A percentile compares a stretch with the other conserved stretches of the same genome.
phyloP scores from a whole-genome alignment of 2,797 vertebrate genomes.

The Coilia nasus region DNA sequence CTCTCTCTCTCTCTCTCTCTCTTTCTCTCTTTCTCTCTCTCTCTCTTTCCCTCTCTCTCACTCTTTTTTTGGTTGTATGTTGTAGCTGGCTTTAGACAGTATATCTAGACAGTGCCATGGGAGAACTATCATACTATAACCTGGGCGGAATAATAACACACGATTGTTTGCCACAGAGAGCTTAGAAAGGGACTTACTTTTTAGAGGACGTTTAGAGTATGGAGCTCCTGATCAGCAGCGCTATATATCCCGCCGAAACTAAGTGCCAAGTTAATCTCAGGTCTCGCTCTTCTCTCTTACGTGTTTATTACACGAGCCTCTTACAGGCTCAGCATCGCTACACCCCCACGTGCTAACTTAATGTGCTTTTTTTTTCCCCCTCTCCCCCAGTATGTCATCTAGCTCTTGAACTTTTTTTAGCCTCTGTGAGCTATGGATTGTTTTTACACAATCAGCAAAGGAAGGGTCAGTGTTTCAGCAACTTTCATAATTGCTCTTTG shows the following conservation, averaged over 20 bases:
- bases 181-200: not conserved
- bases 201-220: too few species aligned
- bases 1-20: too few species aligned
- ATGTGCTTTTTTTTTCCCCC: not conserved
- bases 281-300: conserved; percentile 3
- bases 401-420: not conserved
- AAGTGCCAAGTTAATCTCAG: conserved; percentile 24
- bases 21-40: too few species aligned
- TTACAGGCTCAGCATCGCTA: not conserved
- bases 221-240: too few species aligned
- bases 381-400: not conserved
- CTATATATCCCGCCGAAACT: conserved; percentile 7
- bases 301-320: not conserved
- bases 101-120: not conserved
- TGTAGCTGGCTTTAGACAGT: not conserved
- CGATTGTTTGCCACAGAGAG: conserved; percentile 15
- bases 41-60: too few species aligned
- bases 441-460: not conserved
- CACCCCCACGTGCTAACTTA: conserved; percentile 13
- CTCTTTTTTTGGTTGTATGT: not conserved
- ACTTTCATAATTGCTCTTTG: not conserved
- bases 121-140: not conserved
- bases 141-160: not conserved
- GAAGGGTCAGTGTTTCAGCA: not conserved
- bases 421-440: not conserved